phyloP scores from a whole-genome alignment of 2,888 invertebrate genomes.

The Cenopis cana region DNA sequence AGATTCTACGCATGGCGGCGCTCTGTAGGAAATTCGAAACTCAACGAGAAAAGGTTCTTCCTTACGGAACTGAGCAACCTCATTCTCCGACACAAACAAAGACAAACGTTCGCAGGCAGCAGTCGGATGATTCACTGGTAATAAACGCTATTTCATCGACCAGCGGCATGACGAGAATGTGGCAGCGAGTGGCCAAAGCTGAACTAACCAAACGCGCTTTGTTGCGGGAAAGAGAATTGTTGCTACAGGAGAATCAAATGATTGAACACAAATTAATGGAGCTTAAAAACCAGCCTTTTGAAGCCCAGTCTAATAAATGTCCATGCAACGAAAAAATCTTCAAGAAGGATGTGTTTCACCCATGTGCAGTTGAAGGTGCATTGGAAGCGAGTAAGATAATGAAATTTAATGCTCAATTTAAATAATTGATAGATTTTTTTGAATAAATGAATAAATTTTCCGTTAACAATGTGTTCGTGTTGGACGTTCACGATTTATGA shows the following conservation, averaged over 20 bases:
- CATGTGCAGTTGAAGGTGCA: constrained; percentile 66
- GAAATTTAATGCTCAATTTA: constrained; percentile 21
- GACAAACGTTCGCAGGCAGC: constrained; percentile 56
- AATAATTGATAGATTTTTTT: constrained; percentile 35
- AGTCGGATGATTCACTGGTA: constrained; percentile 68
- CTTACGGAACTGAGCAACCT: constrained; percentile 64
- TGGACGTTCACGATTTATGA: constrained; percentile 31
- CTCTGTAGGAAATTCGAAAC: constrained; percentile 86
- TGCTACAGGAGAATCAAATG: constrained; percentile 68
- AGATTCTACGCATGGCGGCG: constrained; percentile 78
- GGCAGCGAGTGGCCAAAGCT: constrained; percentile 75
- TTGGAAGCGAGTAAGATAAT: constrained; percentile 55
- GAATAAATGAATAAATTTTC: constrained; percentile 42
- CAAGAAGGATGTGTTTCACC: constrained; percentile 49
- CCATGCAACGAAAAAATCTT: constrained; percentile 54
- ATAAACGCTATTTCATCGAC: constrained; percentile 66
- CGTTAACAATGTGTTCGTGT: constrained; percentile 39
- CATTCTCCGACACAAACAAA: constrained; percentile 61
- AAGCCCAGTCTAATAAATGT: constrained; percentile 58
- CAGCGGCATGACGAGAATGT: constrained; percentile 69
- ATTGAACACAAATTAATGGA: constrained; percentile 59
- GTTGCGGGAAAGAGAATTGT: constrained; percentile 66
- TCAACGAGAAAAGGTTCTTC: constrained; percentile 79
- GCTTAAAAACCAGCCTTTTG: constrained; percentile 54
- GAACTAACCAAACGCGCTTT: constrained; percentile 72